Evolutionary conservation across 2,113 vertebrate genomes (phyloP), one percentile per base, ranked within the genome.

Genomic region (Erythrocercus mccallii): DNA sequence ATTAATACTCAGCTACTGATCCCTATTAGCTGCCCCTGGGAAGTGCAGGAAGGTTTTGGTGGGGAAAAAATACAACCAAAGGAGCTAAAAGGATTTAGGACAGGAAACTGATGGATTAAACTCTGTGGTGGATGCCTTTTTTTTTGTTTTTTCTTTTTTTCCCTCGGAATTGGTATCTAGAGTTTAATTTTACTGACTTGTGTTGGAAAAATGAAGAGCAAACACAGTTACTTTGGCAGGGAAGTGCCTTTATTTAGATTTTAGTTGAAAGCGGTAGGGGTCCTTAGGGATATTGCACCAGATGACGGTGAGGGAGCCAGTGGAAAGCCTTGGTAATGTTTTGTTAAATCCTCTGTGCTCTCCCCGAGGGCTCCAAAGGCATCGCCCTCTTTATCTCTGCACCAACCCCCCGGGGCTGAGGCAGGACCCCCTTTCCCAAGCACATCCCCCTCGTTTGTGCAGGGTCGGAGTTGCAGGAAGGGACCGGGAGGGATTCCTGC

Each of bases 371-470:
- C 3, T 94, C 74, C 8, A 0, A 31, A 17, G 38, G 42, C 73
- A 45, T 57, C 28, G 5, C 65, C 37, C 71, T 17, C 73, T 48
- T 65, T 31, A 57, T 66, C 77, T 44, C 62, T 1, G 25, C 62
- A 9, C 10, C 33, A 8, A 2, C 18, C 10, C 10, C 53, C 38
- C 1, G 5, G 38, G 27, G 78, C 66, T 31, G 68, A 5, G 38
- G 47, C 33, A n/a, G 70, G 65, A 65, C 13, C 54, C 62, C 45
- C 24, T 28, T 31, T 16, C 54, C 58, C 2, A 0, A 40, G 47
- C 47, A 37, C 66, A 51, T 20, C 38, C 5, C 0, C 71, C n/a
- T n/a, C 1, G 2, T 33, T 42, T 7, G 16, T 15, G 8, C 0
- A 2, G 48, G n/a, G 2, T 58, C 15, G 14, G 81, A 33, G 51